Base-by-base conservation (phyloP, 2,113 vertebrate genomes). In the Paratilapia polleni region DNA sequence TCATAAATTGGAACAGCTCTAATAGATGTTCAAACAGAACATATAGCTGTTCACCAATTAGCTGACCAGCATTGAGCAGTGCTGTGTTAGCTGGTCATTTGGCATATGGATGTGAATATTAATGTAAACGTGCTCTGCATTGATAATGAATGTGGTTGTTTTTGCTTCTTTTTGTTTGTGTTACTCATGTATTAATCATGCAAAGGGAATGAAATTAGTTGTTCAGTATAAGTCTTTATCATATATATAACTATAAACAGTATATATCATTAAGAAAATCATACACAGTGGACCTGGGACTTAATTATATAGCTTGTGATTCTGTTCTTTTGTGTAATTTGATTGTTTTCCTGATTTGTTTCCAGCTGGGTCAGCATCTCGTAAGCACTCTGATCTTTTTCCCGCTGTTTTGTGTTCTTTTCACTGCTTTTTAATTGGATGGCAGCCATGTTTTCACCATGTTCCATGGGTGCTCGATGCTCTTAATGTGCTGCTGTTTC, bases 371-470 rank as follows among this genome's bases (percentile, higher is more conserved):
- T 59, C 52, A 52, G 19, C 19, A 12, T 58, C 66, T 3, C 47
- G 43, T 52, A 52, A 22, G 74, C 36, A 58, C 24, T 68, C 38
- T 52, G 66, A 73, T 52, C 66, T 52, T 52, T 52, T 24, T 73
- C 66, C 66, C 0, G 43, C 66, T 73, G 66, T 2, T 73, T 73
- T 52, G 66, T 73, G 47, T 52, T 73, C 49, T 87, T 84, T 64
- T 73, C 68, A 80, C 41, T 15, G 47, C 34, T 76, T 79, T 59
- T 81, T 73, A 88, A 52, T 81, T 49, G 47, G 63, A 34, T 7
- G 4, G 38, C 4, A 14, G 59, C 43, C 43, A 17, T 79, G 52
- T 58, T 62, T 31, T 36, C 61, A 26, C 77, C 4, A 11, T 3
- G 2, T 73, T 73, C 6, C 26, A 52, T 4, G 19, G 9, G 8